Evolutionary conservation across 1,140 invertebrate genomes (phyloP), one percentile per base, ranked within the genome.

Genomic region (Tetragnatha versicolor): DNA sequence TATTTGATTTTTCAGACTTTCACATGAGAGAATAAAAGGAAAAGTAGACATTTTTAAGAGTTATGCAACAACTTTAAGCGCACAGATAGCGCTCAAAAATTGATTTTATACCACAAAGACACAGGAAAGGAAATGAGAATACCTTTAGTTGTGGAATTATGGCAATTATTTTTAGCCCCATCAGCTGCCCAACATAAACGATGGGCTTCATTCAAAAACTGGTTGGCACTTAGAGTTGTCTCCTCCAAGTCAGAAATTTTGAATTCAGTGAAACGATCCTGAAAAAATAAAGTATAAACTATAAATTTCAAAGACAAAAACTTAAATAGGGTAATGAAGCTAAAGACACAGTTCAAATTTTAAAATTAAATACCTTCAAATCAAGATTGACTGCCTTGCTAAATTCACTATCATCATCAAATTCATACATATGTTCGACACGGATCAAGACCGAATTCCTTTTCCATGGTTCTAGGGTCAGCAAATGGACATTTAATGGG

Each of bases 381-480:
- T 79, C 69, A 6, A 87, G 81, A 22, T 81, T 88, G 0, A 88
- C 89, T 0, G 89, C 87, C 70, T 89, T 83, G 22, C 91, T 92
- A 22, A 89, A 81, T n/a, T n/a, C n/a, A 33, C 69, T 35, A 1
- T 84, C 80, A 78, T 93, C 90, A 58, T 77, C 31, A 39, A 53
- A 77, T 47, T 77, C 75, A 68, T 66, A 68, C 7, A 78, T 58
- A 85, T 98, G 94, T 83, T 98, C 96, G 4, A 98, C 86, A 60
- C 96, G 88, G 0, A 98, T 81, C 2, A 98, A 87, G 14, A 94
- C 85, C 14, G 88, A 88, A 2, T 86, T 86, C 14, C 87, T 89
- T 63, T 90, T 90, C 90, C 93, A 94, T 7, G 93, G 92, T 84
- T 97, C 94, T 66, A 97, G 84, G 7, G 95, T 96, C 27, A 98